Evolutionary conservation across 2,113 vertebrate genomes (phyloP).

Genomic region (Corvus cornix): DNA sequence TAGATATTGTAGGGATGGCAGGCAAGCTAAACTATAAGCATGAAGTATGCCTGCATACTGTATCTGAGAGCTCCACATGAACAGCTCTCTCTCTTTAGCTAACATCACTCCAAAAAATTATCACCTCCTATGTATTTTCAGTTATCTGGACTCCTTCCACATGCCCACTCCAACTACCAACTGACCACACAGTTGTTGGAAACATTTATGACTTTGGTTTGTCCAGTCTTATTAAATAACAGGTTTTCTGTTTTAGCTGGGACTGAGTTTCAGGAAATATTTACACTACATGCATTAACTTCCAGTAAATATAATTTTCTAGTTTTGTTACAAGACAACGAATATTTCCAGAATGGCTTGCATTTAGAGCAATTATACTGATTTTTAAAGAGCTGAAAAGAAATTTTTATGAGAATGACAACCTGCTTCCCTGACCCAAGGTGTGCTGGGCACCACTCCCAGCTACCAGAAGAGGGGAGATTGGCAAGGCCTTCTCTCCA

Average conservation of each 20-base stretch:
- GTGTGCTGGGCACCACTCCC: neutral
- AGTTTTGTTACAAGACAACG: neutral
- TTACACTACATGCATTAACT: neutral
- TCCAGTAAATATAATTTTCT: neutral
- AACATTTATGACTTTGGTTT: neutral
- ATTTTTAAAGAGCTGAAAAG: neutral
- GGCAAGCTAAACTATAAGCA: neutral
- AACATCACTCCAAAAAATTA: neutral
- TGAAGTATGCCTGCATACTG: rapidly evolving
- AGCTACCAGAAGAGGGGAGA: neutral
- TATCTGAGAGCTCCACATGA: neutral
- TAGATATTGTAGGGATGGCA: neutral
- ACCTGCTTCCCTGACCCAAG: neutral
- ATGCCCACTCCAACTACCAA: neutral
- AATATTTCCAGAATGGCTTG: neutral
- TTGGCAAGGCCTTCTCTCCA: neutral
- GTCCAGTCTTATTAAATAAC: neutral
- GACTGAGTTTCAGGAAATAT: neutral
- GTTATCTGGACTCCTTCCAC: neutral
- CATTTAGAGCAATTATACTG: neutral
- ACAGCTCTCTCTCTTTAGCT: neutral
- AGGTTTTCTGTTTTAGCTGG: neutral
- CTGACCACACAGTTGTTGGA: neutral
- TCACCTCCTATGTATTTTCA: neutral
- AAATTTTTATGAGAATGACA: neutral